A percentile compares a stretch with the other conserved stretches of the same genome.
phyloP scores from a whole-genome alignment of 2,888 invertebrate species.

The Drosophila falleni region DNA sequence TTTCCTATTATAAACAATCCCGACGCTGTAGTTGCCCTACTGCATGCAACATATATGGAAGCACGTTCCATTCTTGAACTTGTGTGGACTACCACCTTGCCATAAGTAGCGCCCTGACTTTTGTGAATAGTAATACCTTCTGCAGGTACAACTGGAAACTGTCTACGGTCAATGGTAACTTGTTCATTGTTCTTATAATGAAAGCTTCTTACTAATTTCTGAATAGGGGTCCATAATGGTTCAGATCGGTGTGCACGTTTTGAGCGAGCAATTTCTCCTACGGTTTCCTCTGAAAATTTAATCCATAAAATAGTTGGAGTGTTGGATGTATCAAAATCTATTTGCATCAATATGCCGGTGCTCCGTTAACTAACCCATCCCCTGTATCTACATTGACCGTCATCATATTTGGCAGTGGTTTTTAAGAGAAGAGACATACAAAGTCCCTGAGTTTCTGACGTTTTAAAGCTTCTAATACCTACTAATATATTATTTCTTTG shows the following conservation, averaged over 20 bases:
- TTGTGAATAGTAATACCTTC: constrained; percentile 16
- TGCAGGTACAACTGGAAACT: constrained; percentile 23
- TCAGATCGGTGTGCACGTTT: neutral
- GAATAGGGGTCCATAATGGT: neutral
- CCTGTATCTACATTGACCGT: neutral
- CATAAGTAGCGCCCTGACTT: neutral
- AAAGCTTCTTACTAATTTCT: neutral
- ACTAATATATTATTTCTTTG: no score
- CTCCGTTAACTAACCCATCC: neutral
- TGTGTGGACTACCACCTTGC: neutral
- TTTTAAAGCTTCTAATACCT: neutral
- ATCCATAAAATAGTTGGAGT: neutral
- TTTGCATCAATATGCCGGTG: neutral
- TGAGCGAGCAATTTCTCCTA: neutral
- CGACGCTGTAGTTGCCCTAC: neutral
- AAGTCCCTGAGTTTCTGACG: neutral
- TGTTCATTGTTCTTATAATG: neutral
- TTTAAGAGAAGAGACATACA: neutral
- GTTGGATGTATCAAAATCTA: constrained; percentile 1
- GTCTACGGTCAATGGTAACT: constrained; percentile 8
- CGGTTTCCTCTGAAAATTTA: neutral
- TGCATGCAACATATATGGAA: neutral
- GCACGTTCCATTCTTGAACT: neutral
- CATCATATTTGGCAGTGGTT: neutral
- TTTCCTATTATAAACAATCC: neutral